Evolutionary conservation across 2,797 vertebrate species (phyloP), one percentile per base, ranked within the genome.

Genomic region (Chelon labrosus): DNA sequence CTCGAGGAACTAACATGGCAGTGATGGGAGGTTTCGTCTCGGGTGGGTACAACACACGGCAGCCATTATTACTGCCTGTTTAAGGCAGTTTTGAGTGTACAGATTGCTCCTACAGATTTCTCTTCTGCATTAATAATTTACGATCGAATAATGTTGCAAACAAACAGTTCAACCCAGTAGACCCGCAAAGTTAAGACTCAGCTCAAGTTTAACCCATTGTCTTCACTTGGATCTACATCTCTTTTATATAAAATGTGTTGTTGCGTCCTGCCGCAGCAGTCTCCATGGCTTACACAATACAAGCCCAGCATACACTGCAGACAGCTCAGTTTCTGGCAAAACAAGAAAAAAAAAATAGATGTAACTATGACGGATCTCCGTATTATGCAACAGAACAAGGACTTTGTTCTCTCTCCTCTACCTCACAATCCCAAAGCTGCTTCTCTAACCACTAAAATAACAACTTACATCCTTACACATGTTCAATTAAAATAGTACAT

Each of bases 11-110:
- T 75, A 56, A 56, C 14, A 5, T 73, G 68, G 60, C 49, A 10
- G 47, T 35, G 41, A 57, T 37, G 73, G 66, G 80, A 73, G 62
- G 69, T 42, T 82, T 47, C 1, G 31, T 65, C 39, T 62, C 44
- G 0, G 19, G 38, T 56, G 67, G 64, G 46, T 41, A 13, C 4
- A 41, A 13, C 39, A 12, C n/a, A 19, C 5, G 5, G 4, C 1
- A 14, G 20, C 11, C 2, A 17, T 35, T 49, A 19, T 22, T 12
- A 3, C 27, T 11, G 47, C 16, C 52, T 42, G 37, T 51, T 56
- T 52, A 47, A 52, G 49, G 63, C 22, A 20, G 35, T 27, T 64
- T 19, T 19, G 50, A 19, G n/a, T 7, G 25, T 13, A 5, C 12
- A 41, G 25, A 55, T 31, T n/a, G 27, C 56, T 47, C 41, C 9